Evolutionary conservation across 2,888 invertebrate species (phyloP).

Genomic region (Amiota communis): DNA sequence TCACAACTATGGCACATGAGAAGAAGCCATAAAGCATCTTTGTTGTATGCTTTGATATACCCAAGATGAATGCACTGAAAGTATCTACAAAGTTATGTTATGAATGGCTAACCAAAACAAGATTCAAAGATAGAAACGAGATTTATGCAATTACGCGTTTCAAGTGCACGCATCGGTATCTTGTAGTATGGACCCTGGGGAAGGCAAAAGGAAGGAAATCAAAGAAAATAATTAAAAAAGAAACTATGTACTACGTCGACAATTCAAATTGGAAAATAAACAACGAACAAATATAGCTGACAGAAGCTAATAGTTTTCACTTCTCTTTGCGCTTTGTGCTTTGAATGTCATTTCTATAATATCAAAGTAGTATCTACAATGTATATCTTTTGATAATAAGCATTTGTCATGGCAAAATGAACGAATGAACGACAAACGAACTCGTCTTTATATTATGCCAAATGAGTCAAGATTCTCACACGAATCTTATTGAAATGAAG

Average conservation of each 20-base stretch:
- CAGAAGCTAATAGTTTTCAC: constrained; percentile 6
- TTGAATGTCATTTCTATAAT: neutral
- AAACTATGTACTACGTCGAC: constrained; percentile 9
- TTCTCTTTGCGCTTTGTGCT: neutral
- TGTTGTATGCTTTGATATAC: neutral
- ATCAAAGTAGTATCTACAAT: constrained; percentile 16
- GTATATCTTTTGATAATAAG: constrained; percentile 22
- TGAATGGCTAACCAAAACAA: neutral
- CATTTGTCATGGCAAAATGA: constrained; percentile 17
- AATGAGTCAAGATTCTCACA: constrained; percentile 4
- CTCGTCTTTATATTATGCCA: neutral
- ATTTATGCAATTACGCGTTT: constrained; percentile 12
- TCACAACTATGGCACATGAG: too few species aligned
- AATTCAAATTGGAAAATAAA: neutral
- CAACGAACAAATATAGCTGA: neutral
- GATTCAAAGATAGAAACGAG: neutral
- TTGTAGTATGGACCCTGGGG: too few species aligned
- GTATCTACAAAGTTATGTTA: too few species aligned
- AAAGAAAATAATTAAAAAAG: constrained; percentile 11
- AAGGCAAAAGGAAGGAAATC: neutral
- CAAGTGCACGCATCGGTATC: constrained; percentile 12
- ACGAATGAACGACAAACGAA: neutral
- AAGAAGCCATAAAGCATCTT: constrained; percentile 24
- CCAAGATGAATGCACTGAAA: neutral
- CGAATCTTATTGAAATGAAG: constrained; percentile 52